Conservation (phyloP, 2,113 vertebrate species). For the Sorex araneus region DNA sequence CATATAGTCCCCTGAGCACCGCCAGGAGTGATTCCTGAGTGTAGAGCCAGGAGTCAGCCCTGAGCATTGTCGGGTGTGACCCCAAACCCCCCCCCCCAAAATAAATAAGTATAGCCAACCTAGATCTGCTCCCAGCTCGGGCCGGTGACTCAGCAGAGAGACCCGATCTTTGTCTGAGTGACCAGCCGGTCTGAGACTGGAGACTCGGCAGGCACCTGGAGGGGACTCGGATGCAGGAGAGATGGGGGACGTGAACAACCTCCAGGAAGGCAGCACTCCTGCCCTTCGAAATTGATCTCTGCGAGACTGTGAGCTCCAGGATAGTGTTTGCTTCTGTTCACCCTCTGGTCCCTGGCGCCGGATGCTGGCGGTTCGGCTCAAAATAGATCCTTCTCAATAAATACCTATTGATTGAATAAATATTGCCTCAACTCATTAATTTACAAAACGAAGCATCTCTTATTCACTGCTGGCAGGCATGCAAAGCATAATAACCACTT, state of each 20-base stretch:
- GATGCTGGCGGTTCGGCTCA: neutral
- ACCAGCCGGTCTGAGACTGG: neutral
- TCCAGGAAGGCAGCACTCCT: no score
- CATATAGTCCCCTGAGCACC: no score
- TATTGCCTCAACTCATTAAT: constrained; percentile 1
- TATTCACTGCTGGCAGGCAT: neutral
- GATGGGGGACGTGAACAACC: neutral
- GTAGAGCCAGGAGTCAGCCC: no score
- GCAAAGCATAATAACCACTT: neutral
- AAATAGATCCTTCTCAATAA: neutral
- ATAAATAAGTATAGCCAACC: no score
- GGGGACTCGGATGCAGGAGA: neutral
- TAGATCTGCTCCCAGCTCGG: neutral
- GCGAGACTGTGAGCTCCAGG: neutral
- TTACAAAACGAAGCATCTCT: neutral
- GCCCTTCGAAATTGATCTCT: no score
- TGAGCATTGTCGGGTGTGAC: no score
- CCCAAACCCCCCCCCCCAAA: no score
- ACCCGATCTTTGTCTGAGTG: neutral
- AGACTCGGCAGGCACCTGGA: neutral
- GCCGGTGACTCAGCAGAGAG: neutral
- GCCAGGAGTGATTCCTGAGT: no score
- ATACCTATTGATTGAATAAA: neutral
- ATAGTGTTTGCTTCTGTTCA: neutral
- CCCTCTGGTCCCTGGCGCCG: neutral